A percentile compares a stretch with the other conserved stretches of the same genome.
phyloP scores from a whole-genome alignment of 2,888 invertebrate genomes.

The Eudasyphora cyanicolor region DNA sequence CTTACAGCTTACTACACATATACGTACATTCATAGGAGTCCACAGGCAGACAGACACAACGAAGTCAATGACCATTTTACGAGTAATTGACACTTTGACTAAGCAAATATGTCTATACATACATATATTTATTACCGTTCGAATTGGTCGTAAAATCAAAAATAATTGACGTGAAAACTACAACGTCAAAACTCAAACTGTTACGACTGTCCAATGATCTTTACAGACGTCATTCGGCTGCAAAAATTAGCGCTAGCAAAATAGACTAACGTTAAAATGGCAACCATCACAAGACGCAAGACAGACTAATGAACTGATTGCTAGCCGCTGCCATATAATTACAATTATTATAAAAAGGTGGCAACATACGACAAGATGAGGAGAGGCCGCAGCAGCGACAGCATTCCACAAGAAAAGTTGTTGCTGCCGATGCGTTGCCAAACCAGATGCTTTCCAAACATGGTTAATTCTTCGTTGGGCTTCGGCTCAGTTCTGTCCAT shows the following conservation, averaged over 20 bases:
- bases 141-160: not conserved
- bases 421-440: constrained; percentile 16
- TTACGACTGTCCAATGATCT: not conserved
- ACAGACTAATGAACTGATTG: not conserved
- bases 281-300: constrained; percentile 26
- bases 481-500: not conserved
- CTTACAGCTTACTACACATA: no score
- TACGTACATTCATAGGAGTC: no score
- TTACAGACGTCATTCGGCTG: not conserved
- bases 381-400: not conserved
- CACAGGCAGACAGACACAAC: no score
- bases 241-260: not conserved
- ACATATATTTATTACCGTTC: not conserved
- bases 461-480: not conserved
- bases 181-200: not conserved
- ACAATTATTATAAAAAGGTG: constrained; percentile 37
- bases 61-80: constrained; percentile 7
- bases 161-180: not conserved
- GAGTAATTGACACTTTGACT: not conserved
- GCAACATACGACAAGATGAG: constrained; percentile 36
- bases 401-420: constrained; percentile 5
- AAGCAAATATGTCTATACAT: not conserved
- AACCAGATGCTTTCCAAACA: constrained; percentile 12
- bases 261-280: constrained; percentile 40
- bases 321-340: not conserved